A percentile compares a stretch with the other conserved stretches of the same genome.
Conservation (phyloP, 92 coral and sea anemone genomes). For the Montipora capitata region DNA sequence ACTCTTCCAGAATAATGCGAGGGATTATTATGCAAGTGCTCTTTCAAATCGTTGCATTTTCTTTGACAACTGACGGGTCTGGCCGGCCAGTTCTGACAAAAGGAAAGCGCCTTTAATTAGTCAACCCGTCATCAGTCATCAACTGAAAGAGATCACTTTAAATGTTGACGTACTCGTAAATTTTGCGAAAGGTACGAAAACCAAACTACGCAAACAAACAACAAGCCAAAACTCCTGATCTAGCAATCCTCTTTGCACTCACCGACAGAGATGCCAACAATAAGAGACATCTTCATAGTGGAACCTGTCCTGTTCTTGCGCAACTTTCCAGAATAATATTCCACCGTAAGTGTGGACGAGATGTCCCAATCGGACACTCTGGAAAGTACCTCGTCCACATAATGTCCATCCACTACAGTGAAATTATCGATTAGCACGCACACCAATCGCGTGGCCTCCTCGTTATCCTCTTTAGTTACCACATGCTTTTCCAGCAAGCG, state of each 20-base stretch:
- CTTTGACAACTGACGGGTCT: too few species aligned
- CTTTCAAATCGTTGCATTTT: too few species aligned
- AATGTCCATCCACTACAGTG: conserved; percentile 76
- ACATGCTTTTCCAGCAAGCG: conserved; percentile 75
- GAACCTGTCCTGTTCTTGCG: conserved; percentile 49
- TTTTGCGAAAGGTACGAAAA: too few species aligned
- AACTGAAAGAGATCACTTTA: too few species aligned
- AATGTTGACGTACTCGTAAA: too few species aligned
- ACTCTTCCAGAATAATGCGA: too few species aligned
- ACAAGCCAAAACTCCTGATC: neutral
- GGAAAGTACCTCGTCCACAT: conserved; percentile 81
- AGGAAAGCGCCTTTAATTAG: too few species aligned
- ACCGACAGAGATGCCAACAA: conserved; percentile 91
- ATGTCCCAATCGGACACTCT: conserved; percentile 58
- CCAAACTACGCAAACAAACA: too few species aligned
- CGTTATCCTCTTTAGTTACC: conserved; percentile 68
- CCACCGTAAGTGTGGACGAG: conserved; percentile 67
- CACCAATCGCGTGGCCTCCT: conserved; percentile 64
- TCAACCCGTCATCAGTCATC: too few species aligned
- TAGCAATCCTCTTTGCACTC: conserved; percentile 21
- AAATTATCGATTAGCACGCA: conserved; percentile 85
- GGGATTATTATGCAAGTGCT: too few species aligned
- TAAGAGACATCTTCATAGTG: conserved; percentile 56
- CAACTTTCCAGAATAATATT: conserved; percentile 82
- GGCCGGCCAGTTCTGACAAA: too few species aligned